Evolutionary conservation across 2,113 vertebrate species (phyloP), one percentile per base, ranked within the genome.

Genomic region (Elachura formosa): DNA sequence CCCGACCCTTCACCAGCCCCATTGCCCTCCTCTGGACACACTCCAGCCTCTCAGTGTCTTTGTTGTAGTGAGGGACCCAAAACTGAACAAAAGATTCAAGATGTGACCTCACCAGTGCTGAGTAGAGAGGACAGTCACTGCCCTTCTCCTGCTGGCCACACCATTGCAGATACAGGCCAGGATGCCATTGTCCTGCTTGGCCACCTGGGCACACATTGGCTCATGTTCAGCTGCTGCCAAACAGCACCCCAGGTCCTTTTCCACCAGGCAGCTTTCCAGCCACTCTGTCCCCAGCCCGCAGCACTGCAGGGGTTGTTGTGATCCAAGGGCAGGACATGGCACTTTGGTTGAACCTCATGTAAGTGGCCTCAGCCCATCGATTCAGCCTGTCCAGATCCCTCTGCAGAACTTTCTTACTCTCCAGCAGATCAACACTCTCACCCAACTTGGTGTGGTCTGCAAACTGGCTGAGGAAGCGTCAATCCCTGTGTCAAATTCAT

Each of bases 41-140:
- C 11, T 29, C 3, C 23, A 36, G 31, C 19, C 4, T 22, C 34
- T 72, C 25, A 52, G 2, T 19, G 13, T 48, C 26, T 11, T 51
- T 69, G n/a, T 41, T 13, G 0, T 5, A 21, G 24, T 40, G 52
- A 41, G 15, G 6, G 5, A 5, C 38, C 17, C 25, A 33, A 2
- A 76, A 13, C 9, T 52, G 38, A 10, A 18, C 18, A 15, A 11
- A 58, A n/a, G 1, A 25, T 2, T 21, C 1, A 0, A 46, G 33
- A 1, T 13, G 9, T 0, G 0, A 19, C 74, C 36, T 34, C 38
- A 33, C 0, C 15, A 33, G 12, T 46, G 25, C 41, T 0, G 0
- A 56, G 54, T 14, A 26, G 17, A 67, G 24, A 3, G 26, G 4
- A 40, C 1, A 5, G 15, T 74, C 61, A 2, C 24, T 40, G 45